Conservation (phyloP, 1,140 invertebrate genomes). For the Ylistrum balloti region DNA sequence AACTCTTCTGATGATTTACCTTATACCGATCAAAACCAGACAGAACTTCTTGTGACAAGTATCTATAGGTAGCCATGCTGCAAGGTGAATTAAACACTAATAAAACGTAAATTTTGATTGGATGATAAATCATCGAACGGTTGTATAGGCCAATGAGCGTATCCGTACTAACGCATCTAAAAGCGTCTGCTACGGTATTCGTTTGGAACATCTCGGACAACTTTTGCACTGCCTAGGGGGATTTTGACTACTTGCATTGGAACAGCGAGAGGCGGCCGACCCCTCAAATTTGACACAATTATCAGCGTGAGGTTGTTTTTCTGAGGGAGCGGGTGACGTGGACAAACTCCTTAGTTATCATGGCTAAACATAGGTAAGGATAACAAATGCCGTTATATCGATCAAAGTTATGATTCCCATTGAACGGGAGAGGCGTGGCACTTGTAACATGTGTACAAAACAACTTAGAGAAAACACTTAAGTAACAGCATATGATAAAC, state of each 20-base stretch:
- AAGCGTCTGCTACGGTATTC: conserved; percentile 31
- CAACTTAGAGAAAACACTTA: no score
- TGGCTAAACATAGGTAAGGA: neutral
- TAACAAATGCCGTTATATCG: neutral
- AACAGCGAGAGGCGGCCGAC: neutral
- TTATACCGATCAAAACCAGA: conserved; percentile 96
- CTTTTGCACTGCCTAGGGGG: neutral
- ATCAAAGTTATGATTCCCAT: neutral
- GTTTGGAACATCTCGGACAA: conserved; percentile 18
- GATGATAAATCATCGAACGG: neutral
- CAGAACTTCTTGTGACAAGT: conserved; percentile 91
- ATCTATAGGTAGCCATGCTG: conserved; percentile 81
- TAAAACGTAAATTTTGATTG: neutral
- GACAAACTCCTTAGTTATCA: neutral
- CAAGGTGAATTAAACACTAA: conserved; percentile 31
- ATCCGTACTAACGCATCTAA: neutral
- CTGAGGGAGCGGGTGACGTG: neutral
- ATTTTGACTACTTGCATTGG: neutral
- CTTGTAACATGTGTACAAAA: conserved; percentile 18
- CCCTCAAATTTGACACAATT: neutral
- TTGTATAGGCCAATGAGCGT: neutral
- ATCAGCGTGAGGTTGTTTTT: neutral
- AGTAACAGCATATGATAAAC: neutral
- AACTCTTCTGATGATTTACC: conserved; percentile 84
- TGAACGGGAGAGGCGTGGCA: neutral